phyloP scores from a whole-genome alignment of 1,140 invertebrate genomes.

The Glossosoma conforme region DNA sequence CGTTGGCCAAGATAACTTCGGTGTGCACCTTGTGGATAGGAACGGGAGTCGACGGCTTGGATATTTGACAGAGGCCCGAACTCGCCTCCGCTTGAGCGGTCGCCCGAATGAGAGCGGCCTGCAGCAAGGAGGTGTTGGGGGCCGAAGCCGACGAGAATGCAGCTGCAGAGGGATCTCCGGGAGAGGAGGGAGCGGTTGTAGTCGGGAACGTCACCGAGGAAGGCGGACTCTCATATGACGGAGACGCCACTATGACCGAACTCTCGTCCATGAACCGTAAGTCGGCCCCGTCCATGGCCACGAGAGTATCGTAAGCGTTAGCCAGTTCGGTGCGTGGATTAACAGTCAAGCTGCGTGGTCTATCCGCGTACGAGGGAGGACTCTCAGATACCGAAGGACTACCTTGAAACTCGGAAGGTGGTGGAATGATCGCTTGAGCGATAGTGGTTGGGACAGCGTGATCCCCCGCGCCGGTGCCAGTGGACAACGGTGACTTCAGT shows the following conservation, averaged over 20 bases:
- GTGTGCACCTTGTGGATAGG: conserved; percentile 63
- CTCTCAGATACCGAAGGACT: conserved; percentile 61
- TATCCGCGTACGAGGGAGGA: conserved; percentile 52
- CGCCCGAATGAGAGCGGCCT: conserved; percentile 64
- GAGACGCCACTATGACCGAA: conserved; percentile 73
- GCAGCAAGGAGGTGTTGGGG: conserved; percentile 56
- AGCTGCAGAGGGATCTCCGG: conserved; percentile 38
- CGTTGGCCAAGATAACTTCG: conserved; percentile 58
- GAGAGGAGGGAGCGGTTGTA: conserved; percentile 54
- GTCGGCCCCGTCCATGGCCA: conserved; percentile 75
- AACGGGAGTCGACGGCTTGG: conserved; percentile 42
- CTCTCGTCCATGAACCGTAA: conserved; percentile 87
- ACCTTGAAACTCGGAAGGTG: conserved; percentile 66
- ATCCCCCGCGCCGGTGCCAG: conserved; percentile 41
- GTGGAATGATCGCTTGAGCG: conserved; percentile 64
- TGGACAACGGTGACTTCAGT: conserved; percentile 40
- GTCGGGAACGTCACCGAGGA: conserved; percentile 58
- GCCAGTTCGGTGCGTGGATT: conserved; percentile 48
- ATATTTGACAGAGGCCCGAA: conserved; percentile 27
- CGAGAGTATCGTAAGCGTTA: conserved; percentile 68
- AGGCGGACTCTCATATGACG: conserved; percentile 67
- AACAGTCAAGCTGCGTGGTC: conserved; percentile 53
- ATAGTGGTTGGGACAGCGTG: conserved; percentile 47
- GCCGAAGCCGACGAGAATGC: conserved; percentile 40
- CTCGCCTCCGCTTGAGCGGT: conserved; percentile 52